A percentile compares a stretch with the other conserved stretches of the same genome.
These are phyloP conservation scores for Hemicordylus capensis DNA, from an alignment of 2,113 vertebrate genomes.

Conservation along the genomic window DNA sequence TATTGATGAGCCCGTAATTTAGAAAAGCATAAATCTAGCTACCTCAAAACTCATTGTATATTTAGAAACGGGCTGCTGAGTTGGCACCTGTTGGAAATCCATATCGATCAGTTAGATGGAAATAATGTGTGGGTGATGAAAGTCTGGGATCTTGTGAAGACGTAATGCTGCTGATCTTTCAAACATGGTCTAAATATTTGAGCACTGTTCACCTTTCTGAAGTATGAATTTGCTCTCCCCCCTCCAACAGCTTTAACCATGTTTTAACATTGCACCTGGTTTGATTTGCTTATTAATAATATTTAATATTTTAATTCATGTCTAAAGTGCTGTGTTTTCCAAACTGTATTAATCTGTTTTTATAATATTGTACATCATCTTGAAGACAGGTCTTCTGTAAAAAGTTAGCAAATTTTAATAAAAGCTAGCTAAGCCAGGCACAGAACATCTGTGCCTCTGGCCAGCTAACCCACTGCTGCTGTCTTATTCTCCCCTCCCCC, in stretches of 20 bases:
- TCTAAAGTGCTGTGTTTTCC: background rate
- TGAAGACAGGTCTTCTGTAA: background rate
- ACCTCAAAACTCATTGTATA: background rate
- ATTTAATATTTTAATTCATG: background rate
- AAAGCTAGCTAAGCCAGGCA: too few relatives aligned
- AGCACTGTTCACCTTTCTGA: background rate
- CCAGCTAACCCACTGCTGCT: too few relatives aligned
- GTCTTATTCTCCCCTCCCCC: too few relatives aligned
- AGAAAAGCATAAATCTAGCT: constrained; percentile 1
- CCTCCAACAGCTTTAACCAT: background rate
- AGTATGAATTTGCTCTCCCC: background rate
- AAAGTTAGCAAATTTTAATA: background rate
- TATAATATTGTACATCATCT: background rate
- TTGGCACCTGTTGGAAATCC: background rate
- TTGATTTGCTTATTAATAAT: constrained; percentile 4
- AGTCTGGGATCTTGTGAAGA: background rate
- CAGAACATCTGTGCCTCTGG: too few relatives aligned
- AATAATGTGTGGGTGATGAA: background rate
- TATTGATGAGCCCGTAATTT: background rate
- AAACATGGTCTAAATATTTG: background rate
- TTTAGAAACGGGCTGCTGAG: background rate
- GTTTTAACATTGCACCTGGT: background rate
- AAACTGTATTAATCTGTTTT: background rate
- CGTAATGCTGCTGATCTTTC: constrained; percentile 2
- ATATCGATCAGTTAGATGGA: background rate